Evolutionary conservation across 1,140 invertebrate genomes (phyloP), one percentile per base, ranked within the genome.

Genomic region (Drosophila setifemur): DNA sequence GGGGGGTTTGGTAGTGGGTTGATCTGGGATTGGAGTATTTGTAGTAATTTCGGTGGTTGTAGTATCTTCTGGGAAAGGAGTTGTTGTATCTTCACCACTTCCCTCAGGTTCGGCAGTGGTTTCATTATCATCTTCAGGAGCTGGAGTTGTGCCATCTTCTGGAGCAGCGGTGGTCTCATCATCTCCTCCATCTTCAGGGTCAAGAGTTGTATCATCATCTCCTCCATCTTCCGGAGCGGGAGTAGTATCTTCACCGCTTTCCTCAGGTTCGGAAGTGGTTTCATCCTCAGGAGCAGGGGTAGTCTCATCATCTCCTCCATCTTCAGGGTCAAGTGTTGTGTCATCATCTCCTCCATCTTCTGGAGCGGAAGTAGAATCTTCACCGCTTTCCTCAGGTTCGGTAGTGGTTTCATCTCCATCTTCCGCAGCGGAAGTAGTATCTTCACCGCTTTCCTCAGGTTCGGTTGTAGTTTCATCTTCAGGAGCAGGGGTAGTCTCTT

Each of bases 1-100:
- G 7, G 69, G 68, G 1, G 50, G 31, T 0, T 31, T 21, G 0
- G 74, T 31, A 11, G 54, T 33, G 7, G 50, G 44, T n/a, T 33
- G 12, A n/a, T 14, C 37, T 1, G 39, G 35, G 6, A 25, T 2
- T 4, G 8, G 21, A 9, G 25, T 19, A 2, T 39, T 35, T 6
- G 31, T 33, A 0, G 37, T 7, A 8, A 1, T 9, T 2, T 7
- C 60, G 6, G 21, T n/a, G 6, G 28, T n/a, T 4, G 29, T 12
- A n/a, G 29, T 8, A n/a, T 4, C 9, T 8, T 8, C n/a, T 9
- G 29, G 29, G n/a, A n/a, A 31, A 35, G 4, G 57, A 9, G 35
- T 33, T 4, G 64, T 68, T 1, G 48, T 18, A 1, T 52, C 49
- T 0, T 29, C 43, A 0, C 6, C 25, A 1, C 5, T 16, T 49